A percentile compares a stretch with the other conserved stretches of the same genome.
Conservation (phyloP, 2,113 vertebrate genomes). For the Cisticola juncidis region DNA sequence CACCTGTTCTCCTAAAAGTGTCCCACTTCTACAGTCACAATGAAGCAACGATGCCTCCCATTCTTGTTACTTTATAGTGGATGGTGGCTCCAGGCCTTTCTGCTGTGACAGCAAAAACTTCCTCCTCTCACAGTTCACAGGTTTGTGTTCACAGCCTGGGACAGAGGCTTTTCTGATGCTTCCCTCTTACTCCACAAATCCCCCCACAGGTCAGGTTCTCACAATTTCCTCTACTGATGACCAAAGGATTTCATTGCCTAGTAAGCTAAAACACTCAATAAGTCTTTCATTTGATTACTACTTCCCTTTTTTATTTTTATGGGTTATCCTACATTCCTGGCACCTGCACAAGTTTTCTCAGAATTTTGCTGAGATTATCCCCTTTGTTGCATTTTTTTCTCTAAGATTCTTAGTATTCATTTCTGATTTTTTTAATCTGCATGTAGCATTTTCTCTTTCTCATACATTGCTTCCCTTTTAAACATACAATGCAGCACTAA, state of each 20-base stretch:
- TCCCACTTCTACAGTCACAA: not conserved
- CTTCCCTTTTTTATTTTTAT: not conserved
- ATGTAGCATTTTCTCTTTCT: not conserved
- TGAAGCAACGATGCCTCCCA: not conserved
- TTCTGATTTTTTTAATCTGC: not conserved
- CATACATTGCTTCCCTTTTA: not conserved
- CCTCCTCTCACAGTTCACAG: not conserved
- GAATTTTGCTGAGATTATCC: not conserved
- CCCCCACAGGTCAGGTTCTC: not conserved
- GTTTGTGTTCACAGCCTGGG: not conserved
- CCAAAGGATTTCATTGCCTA: not conserved
- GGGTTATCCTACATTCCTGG: not conserved
- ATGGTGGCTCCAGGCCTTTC: not conserved
- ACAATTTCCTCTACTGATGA: not conserved
- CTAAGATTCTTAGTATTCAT: not conserved
- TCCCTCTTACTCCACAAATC: not conserved
- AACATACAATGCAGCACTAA: not conserved
- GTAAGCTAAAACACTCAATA: not conserved
- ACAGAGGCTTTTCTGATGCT: not conserved
- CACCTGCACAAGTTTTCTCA: not conserved
- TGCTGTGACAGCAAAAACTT: not conserved
- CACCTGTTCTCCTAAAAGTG: not conserved
- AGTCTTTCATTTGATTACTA: not conserved
- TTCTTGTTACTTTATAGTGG: not conserved
- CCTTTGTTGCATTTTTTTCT: not conserved